phyloP scores from a whole-genome alignment of 1,140 invertebrate genomes.

The Phthorimaea operculella region DNA sequence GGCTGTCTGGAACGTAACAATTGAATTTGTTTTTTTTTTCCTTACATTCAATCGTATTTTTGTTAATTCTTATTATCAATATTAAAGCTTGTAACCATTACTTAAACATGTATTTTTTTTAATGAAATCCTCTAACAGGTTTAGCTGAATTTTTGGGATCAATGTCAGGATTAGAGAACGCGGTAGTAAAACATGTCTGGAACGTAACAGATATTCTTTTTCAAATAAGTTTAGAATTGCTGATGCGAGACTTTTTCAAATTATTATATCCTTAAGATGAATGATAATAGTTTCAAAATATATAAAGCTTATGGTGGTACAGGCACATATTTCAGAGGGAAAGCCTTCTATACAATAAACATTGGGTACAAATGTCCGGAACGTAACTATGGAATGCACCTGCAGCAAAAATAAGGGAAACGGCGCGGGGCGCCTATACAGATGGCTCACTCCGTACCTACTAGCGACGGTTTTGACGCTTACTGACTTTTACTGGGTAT shows the following conservation, averaged over 20 bases:
- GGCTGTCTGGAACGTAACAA: not conserved
- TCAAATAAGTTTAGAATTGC: not conserved
- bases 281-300: not conserved
- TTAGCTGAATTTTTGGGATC: too few relatives aligned
- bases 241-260: not conserved
- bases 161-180: too few relatives aligned
- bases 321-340: not conserved
- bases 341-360: not conserved
- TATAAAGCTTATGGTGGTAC: not conserved
- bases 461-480: too few relatives aligned
- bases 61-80: too few relatives aligned
- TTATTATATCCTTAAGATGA: not conserved
- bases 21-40: not conserved
- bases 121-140: too few relatives aligned
- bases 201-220: not conserved
- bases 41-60: too few relatives aligned
- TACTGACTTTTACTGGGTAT: too few relatives aligned
- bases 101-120: too few relatives aligned
- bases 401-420: too few relatives aligned
- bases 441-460: too few relatives aligned
- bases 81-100: too few relatives aligned
- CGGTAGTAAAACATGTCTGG: not conserved
- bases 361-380: not conserved
- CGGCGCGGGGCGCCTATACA: too few relatives aligned
- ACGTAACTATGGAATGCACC: not conserved